Percentiles rank a stretch among this genome's conserved stretches.
These are phyloP conservation scores for Diachrysia chrysitis DNA, from an alignment of 2,888 invertebrate species.

Conservation along the genomic window DNA sequence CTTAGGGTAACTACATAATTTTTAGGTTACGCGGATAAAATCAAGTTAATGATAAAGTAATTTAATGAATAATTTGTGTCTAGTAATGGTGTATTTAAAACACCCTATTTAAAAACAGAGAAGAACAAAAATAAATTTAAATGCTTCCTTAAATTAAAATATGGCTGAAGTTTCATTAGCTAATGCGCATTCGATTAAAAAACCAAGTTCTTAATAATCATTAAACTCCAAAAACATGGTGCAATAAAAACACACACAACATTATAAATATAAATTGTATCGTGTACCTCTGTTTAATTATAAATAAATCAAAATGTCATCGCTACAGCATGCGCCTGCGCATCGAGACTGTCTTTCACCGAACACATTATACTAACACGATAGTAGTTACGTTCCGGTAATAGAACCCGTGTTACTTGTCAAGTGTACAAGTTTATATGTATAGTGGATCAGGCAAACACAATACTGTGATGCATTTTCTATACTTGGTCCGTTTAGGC, in stretches of 20 bases:
- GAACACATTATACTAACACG: constrained; percentile 33
- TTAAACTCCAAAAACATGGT: not conserved
- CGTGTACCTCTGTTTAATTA: constrained; percentile 24
- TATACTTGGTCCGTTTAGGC: not conserved
- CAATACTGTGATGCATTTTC: not conserved
- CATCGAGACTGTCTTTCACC: constrained; percentile 37
- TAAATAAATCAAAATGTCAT: constrained; percentile 44
- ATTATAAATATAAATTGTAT: not conserved
- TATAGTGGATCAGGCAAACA: constrained; percentile 3
- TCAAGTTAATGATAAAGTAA: no score
- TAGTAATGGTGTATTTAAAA: no score
- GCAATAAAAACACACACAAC: not conserved
- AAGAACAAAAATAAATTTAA: no score
- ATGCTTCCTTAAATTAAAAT: no score
- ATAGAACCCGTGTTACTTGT: constrained; percentile 47
- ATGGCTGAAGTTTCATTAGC: not conserved
- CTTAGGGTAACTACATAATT: no score
- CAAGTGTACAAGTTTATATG: constrained; percentile 35
- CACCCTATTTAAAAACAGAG: no score
- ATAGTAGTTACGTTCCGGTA: constrained; percentile 32
- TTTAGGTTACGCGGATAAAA: no score
- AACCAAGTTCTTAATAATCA: not conserved
- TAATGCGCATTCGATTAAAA: not conserved
- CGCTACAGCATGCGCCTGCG: constrained; percentile 27
- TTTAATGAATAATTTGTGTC: no score